Evolutionary conservation across 2,113 vertebrate genomes (phyloP), one percentile per base, ranked within the genome.

Genomic region (Lophotis ruficrista): DNA sequence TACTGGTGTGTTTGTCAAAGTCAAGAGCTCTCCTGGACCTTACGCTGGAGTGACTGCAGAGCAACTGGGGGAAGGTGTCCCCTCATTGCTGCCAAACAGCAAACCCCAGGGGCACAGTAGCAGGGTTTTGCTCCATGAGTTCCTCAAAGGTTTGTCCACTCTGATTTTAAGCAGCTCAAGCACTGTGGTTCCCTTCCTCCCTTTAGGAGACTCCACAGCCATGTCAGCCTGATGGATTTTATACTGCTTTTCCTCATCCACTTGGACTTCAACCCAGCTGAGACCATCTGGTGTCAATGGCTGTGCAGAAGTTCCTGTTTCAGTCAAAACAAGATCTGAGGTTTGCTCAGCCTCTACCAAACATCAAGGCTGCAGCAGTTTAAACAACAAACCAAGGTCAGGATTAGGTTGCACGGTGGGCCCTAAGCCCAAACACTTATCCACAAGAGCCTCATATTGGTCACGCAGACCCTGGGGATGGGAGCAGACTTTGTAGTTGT

Each of bases 381-480:
- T 1, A 10, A 83, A 48, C 15, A 38, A 1, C 4, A 65, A 12
- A 30, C 27, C 82, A 4, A 20, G 93, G n/a, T 27, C 60, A 80
- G 70, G 47, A 2, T 3, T 4, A 22, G 48, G 54, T 30, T 15
- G 19, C 22, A 5, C 0, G 0, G 4, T 3, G 41, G 3, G 37
- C 38, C 22, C 37, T 0, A 4, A 14, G 35, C 2, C 45, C 7
- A 61, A 56, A 60, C 4, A 2, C 35, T 81, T 8, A 30, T 4
- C 65, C 53, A 12, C 0, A 2, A 62, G 7, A 73, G 23, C 51
- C 58, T 45, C 10, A 2, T 2, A 1, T 8, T 47, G 81, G 25
- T 9, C 69, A 2, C 0, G 38, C 7, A 56, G 62, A 61, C 45
- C 77, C 20, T 2, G 4, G 56, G 69, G 25, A 27, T 21, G 9